Percentiles rank a stretch among this genome's conserved stretches.
Evolutionary conservation across 2,113 vertebrate genomes (phyloP).

Genomic region (Dasypus novemcinctus): DNA sequence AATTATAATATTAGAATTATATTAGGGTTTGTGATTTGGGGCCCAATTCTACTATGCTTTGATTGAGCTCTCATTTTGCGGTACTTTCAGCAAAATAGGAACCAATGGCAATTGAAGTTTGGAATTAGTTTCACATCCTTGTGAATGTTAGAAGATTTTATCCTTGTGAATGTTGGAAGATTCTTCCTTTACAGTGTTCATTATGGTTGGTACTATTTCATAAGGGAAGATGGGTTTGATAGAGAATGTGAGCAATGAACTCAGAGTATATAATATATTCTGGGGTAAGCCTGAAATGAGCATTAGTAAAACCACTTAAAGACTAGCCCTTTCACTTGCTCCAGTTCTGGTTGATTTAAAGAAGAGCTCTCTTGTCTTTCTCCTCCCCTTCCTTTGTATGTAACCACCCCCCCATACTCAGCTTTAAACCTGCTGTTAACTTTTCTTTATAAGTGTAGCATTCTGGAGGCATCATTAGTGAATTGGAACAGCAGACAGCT

Average conservation of each 20-base stretch:
- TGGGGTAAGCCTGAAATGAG: not conserved
- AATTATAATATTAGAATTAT: not conserved
- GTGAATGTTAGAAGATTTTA: not conserved
- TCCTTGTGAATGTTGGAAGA: not conserved
- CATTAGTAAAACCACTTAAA: not conserved
- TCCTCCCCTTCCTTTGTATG: not conserved
- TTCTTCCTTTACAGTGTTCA: not conserved
- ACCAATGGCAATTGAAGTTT: accelerated
- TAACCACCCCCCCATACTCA: too few species aligned
- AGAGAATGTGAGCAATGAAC: not conserved
- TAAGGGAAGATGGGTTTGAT: not conserved
- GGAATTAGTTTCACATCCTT: accelerated
- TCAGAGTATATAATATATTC: accelerated
- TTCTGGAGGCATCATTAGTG: not conserved
- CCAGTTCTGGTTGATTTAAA: not conserved
- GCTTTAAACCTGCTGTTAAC: not conserved
- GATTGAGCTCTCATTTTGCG: not conserved
- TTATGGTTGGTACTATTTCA: not conserved
- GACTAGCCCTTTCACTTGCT: not conserved
- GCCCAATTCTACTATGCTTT: not conserved
- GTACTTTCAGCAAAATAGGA: not conserved
- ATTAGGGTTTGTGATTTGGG: not conserved
- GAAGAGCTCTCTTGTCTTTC: not conserved
- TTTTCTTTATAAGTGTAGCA: not conserved
- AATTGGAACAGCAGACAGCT: not conserved